Evolutionary conservation across 2,888 invertebrate genomes (phyloP).

Genomic region (Hypena proboscidalis): DNA sequence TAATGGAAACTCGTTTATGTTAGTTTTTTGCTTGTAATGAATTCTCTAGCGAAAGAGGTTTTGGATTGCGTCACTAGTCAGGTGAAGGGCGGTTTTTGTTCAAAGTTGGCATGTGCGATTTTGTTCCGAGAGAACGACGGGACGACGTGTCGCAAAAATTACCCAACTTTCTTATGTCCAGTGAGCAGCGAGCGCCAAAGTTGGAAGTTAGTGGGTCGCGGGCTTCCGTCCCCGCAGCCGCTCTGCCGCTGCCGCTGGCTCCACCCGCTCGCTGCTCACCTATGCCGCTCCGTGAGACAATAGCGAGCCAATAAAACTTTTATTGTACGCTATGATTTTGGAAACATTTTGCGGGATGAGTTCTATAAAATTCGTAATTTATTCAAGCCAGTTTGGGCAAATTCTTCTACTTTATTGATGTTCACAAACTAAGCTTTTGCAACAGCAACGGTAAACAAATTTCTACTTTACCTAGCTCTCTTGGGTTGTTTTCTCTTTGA

Average conservation of each 20-base stretch:
- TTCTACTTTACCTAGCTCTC: conserved; percentile 3
- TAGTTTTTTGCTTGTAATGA: conserved; percentile 43
- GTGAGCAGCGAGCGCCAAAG: conserved; percentile 50
- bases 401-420: conserved; percentile 58
- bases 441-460: conserved; percentile 2
- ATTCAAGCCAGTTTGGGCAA: conserved; percentile 46
- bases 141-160: conserved; percentile 67
- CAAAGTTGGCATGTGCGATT: conserved; percentile 48
- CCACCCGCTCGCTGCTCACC: conserved; percentile 33
- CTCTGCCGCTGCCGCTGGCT: conserved; percentile 27
- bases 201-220: conserved; percentile 43
- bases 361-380: conserved; percentile 78
- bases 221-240: conserved; percentile 47
- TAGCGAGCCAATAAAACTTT: conserved; percentile 79
- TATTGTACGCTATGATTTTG: conserved; percentile 77
- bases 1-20: conserved; percentile 50
- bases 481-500: neutral
- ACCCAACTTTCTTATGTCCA: conserved; percentile 63
- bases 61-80: conserved; percentile 26
- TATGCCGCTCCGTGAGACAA: conserved; percentile 55
- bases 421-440: conserved; percentile 34
- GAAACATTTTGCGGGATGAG: conserved; percentile 76
- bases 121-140: conserved; percentile 52
- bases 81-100: conserved; percentile 26
- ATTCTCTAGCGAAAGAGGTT: conserved; percentile 35